Percentiles rank a stretch among this genome's conserved stretches.
Conservation (phyloP, 2,888 invertebrate species). For the Melipona bicolor region DNA sequence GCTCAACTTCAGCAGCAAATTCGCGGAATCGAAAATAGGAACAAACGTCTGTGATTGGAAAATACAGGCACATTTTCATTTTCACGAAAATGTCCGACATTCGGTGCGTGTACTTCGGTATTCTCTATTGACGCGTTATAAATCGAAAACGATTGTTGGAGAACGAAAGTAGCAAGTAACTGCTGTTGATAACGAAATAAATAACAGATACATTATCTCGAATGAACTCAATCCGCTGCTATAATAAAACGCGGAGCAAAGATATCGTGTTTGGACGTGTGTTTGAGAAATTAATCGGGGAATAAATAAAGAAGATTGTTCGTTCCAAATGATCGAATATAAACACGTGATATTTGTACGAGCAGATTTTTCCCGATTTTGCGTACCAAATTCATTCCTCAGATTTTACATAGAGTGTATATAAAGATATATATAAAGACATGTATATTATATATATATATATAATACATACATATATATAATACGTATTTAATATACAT, state of each 20-base stretch:
- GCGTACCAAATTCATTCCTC: too few relatives aligned
- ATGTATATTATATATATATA: too few relatives aligned
- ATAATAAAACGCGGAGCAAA: background rate
- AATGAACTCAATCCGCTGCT: background rate
- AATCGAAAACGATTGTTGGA: background rate
- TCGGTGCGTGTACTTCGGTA: background rate
- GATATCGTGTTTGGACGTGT: background rate
- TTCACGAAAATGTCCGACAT: background rate
- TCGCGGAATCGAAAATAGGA: background rate
- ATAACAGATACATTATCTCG: background rate
- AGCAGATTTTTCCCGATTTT: too few relatives aligned
- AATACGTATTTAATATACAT: too few relatives aligned
- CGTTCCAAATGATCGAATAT: too few relatives aligned
- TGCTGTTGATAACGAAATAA: background rate
- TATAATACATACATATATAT: too few relatives aligned
- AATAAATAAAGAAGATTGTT: background rate
- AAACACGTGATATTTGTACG: too few relatives aligned
- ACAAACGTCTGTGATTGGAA: too few relatives aligned
- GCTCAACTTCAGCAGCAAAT: background rate
- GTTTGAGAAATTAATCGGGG: background rate
- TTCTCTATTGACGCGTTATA: background rate
- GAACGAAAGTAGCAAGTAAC: background rate
- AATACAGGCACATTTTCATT: background rate
- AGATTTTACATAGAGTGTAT: too few relatives aligned
- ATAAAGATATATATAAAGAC: too few relatives aligned